Evolutionary conservation across 2,888 invertebrate species (phyloP), one percentile per base, ranked within the genome.

Genomic region (Drosophila subsilvestris): DNA sequence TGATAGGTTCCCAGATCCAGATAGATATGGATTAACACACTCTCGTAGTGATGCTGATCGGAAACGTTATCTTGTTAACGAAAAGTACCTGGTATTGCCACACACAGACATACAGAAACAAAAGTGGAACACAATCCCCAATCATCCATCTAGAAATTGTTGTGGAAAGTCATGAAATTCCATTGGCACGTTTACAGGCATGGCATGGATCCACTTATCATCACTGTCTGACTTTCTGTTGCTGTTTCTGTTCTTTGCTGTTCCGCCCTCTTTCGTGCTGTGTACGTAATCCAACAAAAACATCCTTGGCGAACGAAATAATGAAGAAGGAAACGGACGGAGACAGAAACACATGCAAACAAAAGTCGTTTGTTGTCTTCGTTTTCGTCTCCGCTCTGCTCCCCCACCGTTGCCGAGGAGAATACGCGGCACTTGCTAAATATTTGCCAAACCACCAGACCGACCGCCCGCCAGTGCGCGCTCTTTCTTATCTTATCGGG

Each of bases 401-500:
- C 1, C 37, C 37, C n/a, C 14, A n/a, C 37, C 37, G 37, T 45
- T 45, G 6, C 45, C 12, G 45, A 20, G 45, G n/a, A 18, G 20
- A 45, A 45, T 37, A n/a, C 37, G 37, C n/a, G 37, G 37, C 37
- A n/a, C 37, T 37, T 37, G 37, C 37, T 37, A 37, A 37, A 37
- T 37, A 37, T 37, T 37, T 37, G 37, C 37, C 14, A n/a, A 37
- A 37, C 37, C 37, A 37, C 37, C 37, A 37, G 37, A 32, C 32
- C 12, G 32, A 10, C 32, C 32, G 32, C 32, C 32, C 44, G 44
- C 17, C 17, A 45, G 45, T 18, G 18, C 45, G 45, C 45, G 20
- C 20, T 47, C 47, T 47, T 37, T 58, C 77, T 81, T 82, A 82
- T 82, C 81, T 82, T 82, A 82, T 82, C 82, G 80, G 78, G 50